Evolutionary conservation across 2,113 vertebrate genomes (phyloP), one percentile per base, ranked within the genome.

Genomic region (Peromyscus californicus): DNA sequence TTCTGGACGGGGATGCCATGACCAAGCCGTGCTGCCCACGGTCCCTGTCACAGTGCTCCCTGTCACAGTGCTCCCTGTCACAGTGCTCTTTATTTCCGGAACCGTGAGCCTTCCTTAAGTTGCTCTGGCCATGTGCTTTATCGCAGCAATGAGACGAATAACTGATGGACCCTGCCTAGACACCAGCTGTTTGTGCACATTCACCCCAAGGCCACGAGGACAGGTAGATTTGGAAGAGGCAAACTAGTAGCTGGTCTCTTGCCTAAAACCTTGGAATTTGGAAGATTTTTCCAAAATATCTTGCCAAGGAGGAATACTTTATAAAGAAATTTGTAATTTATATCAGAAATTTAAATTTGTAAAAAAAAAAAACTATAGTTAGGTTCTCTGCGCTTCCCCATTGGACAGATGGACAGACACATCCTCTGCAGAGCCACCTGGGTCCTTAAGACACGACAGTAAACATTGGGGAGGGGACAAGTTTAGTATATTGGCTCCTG

Each of bases 251-350:
- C 39, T 94, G 15, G 26, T 79, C 54, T 92, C 19, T 42, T 72
- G 61, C 54, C 69, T n/a, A 45, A 10, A 15, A 21, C 29, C 85
- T 82, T 90, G 45, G 51, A 82, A 13, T 89, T 65, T 72, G 33
- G 22, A 93, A 95, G 51, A 76, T 83, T 54, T 54, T 85, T 70
- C 78, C 63, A 86, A 96, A 92, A 63, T 95, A 74, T 36, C 13
- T 89, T 88, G 42, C 39, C 17, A 48, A 39, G 80, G 5, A 89
- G 13, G 92, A 90, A 78, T 33, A n/a, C 42, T 93, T 29, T 76
- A 48, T 45, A 76, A 48, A 76, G 24, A 76, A 6, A 51, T 11
- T 51, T 51, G 51, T 9, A 51, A 51, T 51, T 51, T 51, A 51
- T 51, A 51, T 51, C 8, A 51, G 9, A 51, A 51, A 51, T 51